Conservation (phyloP, 1,140 invertebrate genomes). For the Ostrea edulis region DNA sequence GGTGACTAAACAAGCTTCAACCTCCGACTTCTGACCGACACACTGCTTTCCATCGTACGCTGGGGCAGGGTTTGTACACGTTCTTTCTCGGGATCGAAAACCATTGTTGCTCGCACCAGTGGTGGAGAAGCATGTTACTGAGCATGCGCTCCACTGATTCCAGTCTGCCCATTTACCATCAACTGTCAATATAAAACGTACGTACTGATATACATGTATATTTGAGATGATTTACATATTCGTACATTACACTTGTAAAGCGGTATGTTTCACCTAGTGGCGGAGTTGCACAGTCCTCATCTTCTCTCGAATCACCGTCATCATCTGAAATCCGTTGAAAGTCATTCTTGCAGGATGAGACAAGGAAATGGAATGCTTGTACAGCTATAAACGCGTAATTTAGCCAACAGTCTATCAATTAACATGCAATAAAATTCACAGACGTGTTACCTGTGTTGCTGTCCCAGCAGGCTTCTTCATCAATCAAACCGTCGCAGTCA, state of each 20-base stretch:
- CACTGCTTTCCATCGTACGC: constrained; percentile 50
- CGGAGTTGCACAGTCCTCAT: constrained; percentile 65
- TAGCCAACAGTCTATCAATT: too few species aligned
- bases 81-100: constrained; percentile 10
- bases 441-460: constrained; percentile 15
- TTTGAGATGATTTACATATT: not conserved
- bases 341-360: not conserved
- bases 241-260: not conserved
- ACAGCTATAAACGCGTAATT: not conserved
- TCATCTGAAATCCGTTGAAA: constrained; percentile 55
- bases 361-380: too few species aligned
- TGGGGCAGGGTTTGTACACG: constrained; percentile 51
- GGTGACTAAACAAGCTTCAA: constrained; percentile 33
- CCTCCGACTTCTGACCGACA: not conserved
- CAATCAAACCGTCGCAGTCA: constrained; percentile 52
- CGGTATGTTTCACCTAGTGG: constrained; percentile 56
- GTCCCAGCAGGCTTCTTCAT: constrained; percentile 42
- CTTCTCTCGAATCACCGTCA: constrained; percentile 64
- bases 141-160: constrained; percentile 84
- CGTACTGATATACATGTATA: not conserved
- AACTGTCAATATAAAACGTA: constrained; percentile 66
- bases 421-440: not conserved
- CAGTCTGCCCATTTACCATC: constrained; percentile 84
- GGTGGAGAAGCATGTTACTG: constrained; percentile 81
- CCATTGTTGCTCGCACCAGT: constrained; percentile 36